Evolutionary conservation across 2,113 vertebrate species (phyloP).

Genomic region (Bufo gargarizans): DNA sequence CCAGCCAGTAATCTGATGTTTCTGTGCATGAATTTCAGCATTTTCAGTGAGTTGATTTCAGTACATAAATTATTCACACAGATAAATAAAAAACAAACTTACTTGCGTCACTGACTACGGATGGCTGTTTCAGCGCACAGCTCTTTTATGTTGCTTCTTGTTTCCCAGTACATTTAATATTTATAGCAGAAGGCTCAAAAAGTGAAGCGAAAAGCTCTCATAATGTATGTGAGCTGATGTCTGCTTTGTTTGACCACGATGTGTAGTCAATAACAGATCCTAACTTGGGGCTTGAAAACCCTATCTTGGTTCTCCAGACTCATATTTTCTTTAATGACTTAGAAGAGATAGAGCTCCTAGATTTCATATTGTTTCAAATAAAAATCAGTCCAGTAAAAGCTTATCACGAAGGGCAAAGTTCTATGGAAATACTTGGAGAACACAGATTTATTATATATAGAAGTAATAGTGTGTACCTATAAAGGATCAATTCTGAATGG

Average conservation of each 20-base stretch:
- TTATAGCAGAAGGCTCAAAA: neutral
- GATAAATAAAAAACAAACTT: neutral
- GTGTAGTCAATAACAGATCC: neutral
- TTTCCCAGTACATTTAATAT: constrained; percentile 10
- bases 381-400: neutral
- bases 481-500: neutral
- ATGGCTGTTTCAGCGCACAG: neutral
- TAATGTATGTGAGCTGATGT: neutral
- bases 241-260: neutral
- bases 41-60: neutral
- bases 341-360: neutral
- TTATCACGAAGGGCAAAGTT: neutral
- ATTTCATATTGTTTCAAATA: neutral
- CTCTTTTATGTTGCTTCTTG: neutral
- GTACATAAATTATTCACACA: neutral
- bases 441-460: neutral
- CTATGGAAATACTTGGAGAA: neutral
- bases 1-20: neutral
- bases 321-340: neutral
- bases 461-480: neutral
- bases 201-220: neutral
- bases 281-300: neutral
- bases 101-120: neutral
- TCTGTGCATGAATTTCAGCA: neutral
- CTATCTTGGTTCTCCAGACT: neutral